These are phyloP conservation scores for Cancer borealis DNA, from an alignment of 2,888 invertebrate genomes.

Conservation along the genomic window DNA sequence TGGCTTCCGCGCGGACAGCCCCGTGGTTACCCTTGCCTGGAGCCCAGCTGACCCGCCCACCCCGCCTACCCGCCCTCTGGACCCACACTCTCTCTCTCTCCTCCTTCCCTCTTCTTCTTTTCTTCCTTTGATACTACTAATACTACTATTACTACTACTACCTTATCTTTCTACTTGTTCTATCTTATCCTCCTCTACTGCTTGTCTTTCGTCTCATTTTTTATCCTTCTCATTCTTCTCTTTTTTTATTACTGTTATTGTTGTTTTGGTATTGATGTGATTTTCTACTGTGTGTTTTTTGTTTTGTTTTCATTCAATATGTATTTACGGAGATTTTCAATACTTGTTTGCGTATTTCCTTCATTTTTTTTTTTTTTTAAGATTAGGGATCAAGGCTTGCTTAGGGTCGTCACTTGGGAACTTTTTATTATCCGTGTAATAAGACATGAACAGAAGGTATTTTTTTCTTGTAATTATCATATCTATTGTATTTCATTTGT, in stretches of 20 bases:
- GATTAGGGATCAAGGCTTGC: not conserved
- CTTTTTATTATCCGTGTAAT: not conserved
- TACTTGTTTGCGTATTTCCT: not conserved
- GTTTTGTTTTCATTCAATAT: not conserved
- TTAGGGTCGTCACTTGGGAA: not conserved
- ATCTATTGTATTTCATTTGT: not conserved
- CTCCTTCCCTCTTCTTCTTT: not conserved
- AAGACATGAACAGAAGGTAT: not conserved
- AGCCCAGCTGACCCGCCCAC: not conserved
- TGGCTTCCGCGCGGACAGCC: slow-evolving; percentile 54
- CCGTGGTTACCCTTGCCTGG: slow-evolving; percentile 53
- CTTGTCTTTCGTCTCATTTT: not conserved
- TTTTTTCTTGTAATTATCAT: not conserved
- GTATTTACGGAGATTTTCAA: not conserved
- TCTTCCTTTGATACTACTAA: not conserved
- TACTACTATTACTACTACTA: not conserved
- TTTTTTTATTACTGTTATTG: not conserved
- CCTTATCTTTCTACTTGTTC: not conserved
- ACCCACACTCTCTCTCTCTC: not conserved
- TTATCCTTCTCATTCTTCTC: not conserved
- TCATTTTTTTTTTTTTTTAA: too few relatives aligned
- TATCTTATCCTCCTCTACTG: not conserved
- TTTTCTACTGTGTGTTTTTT: not conserved
- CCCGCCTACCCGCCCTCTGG: not conserved
- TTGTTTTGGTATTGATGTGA: not conserved